phyloP scores from a whole-genome alignment of 2,797 vertebrate species.

The Lepus townsendii region DNA sequence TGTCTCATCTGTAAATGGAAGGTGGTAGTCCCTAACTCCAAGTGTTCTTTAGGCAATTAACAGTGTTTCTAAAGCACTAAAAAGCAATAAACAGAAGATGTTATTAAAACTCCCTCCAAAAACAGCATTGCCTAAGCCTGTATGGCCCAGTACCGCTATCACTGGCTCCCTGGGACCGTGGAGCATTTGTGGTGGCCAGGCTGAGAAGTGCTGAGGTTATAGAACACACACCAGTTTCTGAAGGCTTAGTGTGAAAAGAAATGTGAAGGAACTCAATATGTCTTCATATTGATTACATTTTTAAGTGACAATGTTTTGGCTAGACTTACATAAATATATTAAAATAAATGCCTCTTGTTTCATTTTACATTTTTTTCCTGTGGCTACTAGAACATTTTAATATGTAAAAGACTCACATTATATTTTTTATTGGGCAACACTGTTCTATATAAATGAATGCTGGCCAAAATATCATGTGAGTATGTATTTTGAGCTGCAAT shows the following conservation, averaged over 20 bases:
- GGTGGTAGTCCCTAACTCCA: neutral
- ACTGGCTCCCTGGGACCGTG: neutral
- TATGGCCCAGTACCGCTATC: neutral
- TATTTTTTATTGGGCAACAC: neutral
- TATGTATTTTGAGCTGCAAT: neutral
- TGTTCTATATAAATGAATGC: neutral
- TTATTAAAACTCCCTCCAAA: neutral
- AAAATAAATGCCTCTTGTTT: neutral
- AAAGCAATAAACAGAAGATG: neutral
- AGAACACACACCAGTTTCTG: neutral
- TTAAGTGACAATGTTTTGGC: constrained; percentile 35
- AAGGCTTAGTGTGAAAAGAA: neutral
- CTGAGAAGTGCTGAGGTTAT: neutral
- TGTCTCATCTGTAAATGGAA: constrained; percentile 29
- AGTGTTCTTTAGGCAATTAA: neutral
- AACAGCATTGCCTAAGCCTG: neutral
- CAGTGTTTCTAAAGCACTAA: neutral
- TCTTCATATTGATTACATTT: constrained; percentile 23
- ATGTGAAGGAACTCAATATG: neutral
- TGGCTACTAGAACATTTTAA: neutral
- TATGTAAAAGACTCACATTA: neutral
- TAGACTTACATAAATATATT: neutral
- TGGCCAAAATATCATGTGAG: neutral
- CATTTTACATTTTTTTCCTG: neutral
- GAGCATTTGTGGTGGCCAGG: neutral